Percentiles rank a stretch among this genome's conserved stretches.
Evolutionary conservation across 2,888 invertebrate genomes (phyloP).

Genomic region (Eupeodes latifasciatus): DNA sequence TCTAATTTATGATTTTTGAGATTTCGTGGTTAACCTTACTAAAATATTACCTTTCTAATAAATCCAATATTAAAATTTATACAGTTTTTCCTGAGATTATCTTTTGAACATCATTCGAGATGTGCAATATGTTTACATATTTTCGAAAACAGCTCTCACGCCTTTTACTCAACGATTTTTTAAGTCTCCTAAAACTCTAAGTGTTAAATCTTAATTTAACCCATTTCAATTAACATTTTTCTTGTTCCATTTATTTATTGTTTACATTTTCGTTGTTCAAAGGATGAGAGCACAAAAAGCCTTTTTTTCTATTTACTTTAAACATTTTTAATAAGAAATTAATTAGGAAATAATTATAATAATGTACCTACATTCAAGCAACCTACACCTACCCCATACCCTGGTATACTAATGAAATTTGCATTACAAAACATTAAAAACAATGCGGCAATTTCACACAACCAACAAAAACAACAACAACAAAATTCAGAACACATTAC

Average conservation of each 20-base stretch:
- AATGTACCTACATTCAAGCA: background rate
- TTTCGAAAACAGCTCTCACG: too few species aligned
- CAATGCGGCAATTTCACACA: background rate
- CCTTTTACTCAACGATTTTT: too few species aligned
- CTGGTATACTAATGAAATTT: background rate
- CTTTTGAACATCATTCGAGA: too few species aligned
- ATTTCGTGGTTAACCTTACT: too few species aligned
- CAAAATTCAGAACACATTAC: conserved; percentile 1
- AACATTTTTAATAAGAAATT: background rate
- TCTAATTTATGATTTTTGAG: too few species aligned
- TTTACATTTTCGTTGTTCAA: background rate
- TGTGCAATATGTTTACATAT: too few species aligned
- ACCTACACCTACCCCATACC: background rate
- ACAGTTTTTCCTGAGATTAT: too few species aligned
- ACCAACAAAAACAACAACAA: background rate
- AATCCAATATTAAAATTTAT: too few species aligned
- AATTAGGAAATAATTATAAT: conserved; percentile 20
- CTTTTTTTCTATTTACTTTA: background rate
- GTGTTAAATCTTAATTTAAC: background rate
- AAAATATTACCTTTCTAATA: too few species aligned
- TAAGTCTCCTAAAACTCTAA: too few species aligned
- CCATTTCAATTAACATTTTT: background rate
- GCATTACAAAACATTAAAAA: conserved; percentile 7
- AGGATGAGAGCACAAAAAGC: background rate
- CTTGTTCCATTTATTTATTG: background rate